Conservation (phyloP, 64 coral and sea anemone species). For the Stichodactyla mertensii region DNA sequence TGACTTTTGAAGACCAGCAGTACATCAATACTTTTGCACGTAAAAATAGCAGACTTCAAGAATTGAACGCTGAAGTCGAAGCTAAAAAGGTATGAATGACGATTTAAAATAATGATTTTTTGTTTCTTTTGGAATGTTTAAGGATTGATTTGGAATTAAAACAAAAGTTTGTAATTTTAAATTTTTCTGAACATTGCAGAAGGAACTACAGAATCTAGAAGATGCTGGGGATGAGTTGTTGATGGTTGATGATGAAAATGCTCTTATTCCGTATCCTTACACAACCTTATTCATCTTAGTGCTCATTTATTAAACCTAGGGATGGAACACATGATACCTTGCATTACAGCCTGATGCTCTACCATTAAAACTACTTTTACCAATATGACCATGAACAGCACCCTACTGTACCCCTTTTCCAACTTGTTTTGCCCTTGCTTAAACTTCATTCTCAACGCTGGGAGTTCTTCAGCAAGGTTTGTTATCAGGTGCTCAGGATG, state of each 20-base stretch:
- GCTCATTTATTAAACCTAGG: not conserved
- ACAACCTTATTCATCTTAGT: too few relatives aligned
- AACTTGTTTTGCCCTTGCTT: too few relatives aligned
- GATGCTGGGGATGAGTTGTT: constrained; percentile 93
- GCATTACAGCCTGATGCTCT: too few relatives aligned
- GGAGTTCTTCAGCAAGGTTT: too few relatives aligned
- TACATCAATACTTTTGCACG: constrained; percentile 95
- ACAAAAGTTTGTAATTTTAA: not conserved
- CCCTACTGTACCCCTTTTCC: too few relatives aligned
- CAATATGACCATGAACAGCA: too few relatives aligned
- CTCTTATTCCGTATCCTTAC: constrained; percentile 90
- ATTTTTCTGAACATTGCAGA: constrained; percentile 32
- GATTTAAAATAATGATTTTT: not conserved
- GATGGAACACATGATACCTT: too few relatives aligned
- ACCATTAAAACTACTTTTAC: too few relatives aligned
- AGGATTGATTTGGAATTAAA: not conserved
- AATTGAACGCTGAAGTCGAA: constrained; percentile 87
- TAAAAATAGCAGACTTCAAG: constrained; percentile 69
- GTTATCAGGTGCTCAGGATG: too few relatives aligned
- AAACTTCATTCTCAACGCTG: too few relatives aligned
- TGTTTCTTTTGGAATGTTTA: not conserved
- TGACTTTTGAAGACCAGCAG: constrained; percentile 95
- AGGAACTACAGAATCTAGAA: constrained; percentile 91
- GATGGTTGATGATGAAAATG: constrained; percentile 83
- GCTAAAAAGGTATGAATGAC: constrained; percentile 68